These are phyloP conservation scores for Numenius arquata DNA, from an alignment of 2,113 vertebrate species.

Conservation along the genomic window DNA sequence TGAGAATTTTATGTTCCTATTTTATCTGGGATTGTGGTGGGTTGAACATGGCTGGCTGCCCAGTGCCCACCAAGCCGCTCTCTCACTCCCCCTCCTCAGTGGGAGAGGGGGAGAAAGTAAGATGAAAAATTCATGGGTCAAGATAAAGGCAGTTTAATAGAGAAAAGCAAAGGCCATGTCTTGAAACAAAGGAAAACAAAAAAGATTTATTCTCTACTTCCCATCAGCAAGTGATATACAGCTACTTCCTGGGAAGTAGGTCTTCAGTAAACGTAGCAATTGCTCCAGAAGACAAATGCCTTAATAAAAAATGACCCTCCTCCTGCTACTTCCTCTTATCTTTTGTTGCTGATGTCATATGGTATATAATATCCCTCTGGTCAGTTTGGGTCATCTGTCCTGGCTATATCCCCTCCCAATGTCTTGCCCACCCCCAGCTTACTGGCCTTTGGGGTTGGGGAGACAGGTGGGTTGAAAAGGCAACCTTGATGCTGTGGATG, in stretches of 20 bases:
- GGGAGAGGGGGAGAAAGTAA: background rate
- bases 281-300: background rate
- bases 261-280: background rate
- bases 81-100: background rate
- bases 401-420: background rate
- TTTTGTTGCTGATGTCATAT: background rate
- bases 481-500: rapidly evolving
- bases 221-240: background rate
- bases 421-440: background rate
- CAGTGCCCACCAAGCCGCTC: rapidly evolving
- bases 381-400: background rate
- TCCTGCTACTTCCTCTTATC: background rate
- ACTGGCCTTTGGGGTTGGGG: rapidly evolving
- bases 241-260: background rate
- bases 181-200: background rate
- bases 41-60: background rate
- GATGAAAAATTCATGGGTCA: background rate
- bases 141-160: background rate
- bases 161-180: background rate
- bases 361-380: background rate
- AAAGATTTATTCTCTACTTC: background rate
- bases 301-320: background rate
- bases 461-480: too few species aligned
- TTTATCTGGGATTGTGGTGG: background rate
- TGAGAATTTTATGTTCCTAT: background rate